Evolutionary conservation across 2,113 vertebrate species (phyloP).

Genomic region (Tursiops truncatus): DNA sequence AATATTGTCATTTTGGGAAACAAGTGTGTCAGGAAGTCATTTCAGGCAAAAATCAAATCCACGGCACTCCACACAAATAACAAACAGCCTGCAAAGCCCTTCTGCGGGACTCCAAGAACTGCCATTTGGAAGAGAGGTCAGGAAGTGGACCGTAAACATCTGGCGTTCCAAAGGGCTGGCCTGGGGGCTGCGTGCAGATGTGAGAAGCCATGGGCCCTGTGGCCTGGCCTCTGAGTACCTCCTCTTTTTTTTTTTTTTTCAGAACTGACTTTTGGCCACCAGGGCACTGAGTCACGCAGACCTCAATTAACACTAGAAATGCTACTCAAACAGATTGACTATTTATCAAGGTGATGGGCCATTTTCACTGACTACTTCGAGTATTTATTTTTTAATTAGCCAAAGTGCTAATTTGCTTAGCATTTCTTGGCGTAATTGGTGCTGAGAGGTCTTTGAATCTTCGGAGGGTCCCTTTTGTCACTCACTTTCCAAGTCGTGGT

Average conservation of each 20-base stretch:
- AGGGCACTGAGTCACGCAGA: conserved; percentile 45
- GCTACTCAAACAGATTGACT: conserved; percentile 48
- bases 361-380: conserved; percentile 58
- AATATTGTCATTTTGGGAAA: conserved; percentile 64
- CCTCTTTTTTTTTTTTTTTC: not conserved
- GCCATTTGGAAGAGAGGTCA: conserved; percentile 74
- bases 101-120: conserved; percentile 59
- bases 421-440: conserved; percentile 56
- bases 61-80: conserved; percentile 70
- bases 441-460: conserved; percentile 47
- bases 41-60: conserved; percentile 65
- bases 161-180: conserved; percentile 60
- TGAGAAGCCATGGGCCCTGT: conserved; percentile 22
- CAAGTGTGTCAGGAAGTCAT: conserved; percentile 66
- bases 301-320: conserved; percentile 60
- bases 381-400: conserved; percentile 69
- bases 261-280: conserved; percentile 34
- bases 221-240: conserved; percentile 13
- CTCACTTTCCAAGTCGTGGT: conserved; percentile 42
- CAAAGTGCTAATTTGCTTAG: conserved; percentile 59
- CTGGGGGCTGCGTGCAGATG: conserved; percentile 57
- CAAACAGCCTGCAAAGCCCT: conserved; percentile 67
- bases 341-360: conserved; percentile 43
- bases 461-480: conserved; percentile 42
- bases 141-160: conserved; percentile 71